Percentiles rank a stretch among this genome's conserved stretches.
phyloP scores from a whole-genome alignment of 2,888 invertebrate species.

The Notodonta ziczac region DNA sequence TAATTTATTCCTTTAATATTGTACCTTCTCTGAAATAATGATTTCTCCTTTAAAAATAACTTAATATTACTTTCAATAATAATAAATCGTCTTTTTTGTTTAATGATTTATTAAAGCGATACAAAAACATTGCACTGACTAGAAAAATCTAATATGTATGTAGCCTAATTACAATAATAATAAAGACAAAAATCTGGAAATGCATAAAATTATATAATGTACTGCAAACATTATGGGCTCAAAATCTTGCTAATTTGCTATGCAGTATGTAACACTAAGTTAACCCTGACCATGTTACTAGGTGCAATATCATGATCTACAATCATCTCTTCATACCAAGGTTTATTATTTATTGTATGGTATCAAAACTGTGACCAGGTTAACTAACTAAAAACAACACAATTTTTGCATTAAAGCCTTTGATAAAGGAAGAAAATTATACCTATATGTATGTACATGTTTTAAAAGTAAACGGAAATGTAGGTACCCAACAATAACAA shows the following conservation, averaged over 20 bases:
- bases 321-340: too few relatives aligned
- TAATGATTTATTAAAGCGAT: constrained; percentile 80
- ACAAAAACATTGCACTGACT: constrained; percentile 80
- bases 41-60: too few relatives aligned
- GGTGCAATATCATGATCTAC: too few relatives aligned
- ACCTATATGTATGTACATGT: constrained; percentile 10
- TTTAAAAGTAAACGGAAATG: constrained; percentile 4
- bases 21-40: too few relatives aligned
- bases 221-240: constrained; percentile 23
- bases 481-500: not conserved
- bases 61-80: not conserved
- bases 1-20: too few relatives aligned
- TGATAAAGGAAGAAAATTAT: not conserved
- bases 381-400: constrained; percentile 9
- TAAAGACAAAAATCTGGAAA: constrained; percentile 50
- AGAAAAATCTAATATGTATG: constrained; percentile 70
- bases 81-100: constrained; percentile 23
- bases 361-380: constrained; percentile 9
- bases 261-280: not conserved
- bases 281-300: constrained; percentile 15
- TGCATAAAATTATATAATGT: constrained; percentile 37
- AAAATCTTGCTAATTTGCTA: constrained; percentile 17
- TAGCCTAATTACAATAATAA: constrained; percentile 54
- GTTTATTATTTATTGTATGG: not conserved
- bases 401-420: constrained; percentile 8